Evolutionary conservation across 2,797 vertebrate genomes (phyloP).

Genomic region (Chelmon rostratus): DNA sequence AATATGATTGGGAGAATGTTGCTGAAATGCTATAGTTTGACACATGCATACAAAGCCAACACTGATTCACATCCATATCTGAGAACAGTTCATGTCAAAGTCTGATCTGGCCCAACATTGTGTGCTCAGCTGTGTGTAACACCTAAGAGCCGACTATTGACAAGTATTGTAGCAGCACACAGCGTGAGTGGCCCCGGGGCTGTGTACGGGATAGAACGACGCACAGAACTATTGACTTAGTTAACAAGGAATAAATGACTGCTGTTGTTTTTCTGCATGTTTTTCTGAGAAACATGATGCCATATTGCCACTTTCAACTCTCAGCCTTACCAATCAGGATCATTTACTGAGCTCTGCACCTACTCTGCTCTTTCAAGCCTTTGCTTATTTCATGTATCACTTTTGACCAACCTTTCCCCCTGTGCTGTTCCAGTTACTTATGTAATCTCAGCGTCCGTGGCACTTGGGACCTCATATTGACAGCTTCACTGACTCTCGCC

Average conservation of each 20-base stretch:
- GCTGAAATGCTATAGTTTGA: conserved; percentile 28
- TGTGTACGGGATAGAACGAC: conserved; percentile 49
- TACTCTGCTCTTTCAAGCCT: conserved; percentile 13
- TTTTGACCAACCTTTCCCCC: conserved; percentile 52
- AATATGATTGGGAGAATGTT: conserved; percentile 55
- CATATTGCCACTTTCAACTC: conserved; percentile 27
- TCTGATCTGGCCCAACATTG: conserved; percentile 39
- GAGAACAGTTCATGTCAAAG: conserved; percentile 15
- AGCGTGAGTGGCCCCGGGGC: conserved; percentile 70
- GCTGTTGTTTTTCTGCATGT: conserved; percentile 63
- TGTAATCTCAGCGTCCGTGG: conserved; percentile 61
- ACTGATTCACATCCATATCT: conserved; percentile 23
- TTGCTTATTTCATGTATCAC: conserved; percentile 28
- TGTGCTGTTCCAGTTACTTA: conserved; percentile 62
- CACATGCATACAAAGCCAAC: conserved; percentile 19
- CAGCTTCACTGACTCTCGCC: conserved; percentile 51
- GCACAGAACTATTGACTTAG: conserved; percentile 73
- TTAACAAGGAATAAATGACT: conserved; percentile 61
- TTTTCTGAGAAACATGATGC: conserved; percentile 42
- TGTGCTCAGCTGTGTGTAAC: conserved; percentile 71
- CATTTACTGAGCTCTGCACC: not conserved
- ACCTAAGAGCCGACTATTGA: conserved; percentile 69
- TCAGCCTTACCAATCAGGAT: not conserved
- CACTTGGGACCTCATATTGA: conserved; percentile 67
- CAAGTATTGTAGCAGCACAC: conserved; percentile 58